phyloP scores from a whole-genome alignment of 2,797 vertebrate species.

The Eremophila alpestris region DNA sequence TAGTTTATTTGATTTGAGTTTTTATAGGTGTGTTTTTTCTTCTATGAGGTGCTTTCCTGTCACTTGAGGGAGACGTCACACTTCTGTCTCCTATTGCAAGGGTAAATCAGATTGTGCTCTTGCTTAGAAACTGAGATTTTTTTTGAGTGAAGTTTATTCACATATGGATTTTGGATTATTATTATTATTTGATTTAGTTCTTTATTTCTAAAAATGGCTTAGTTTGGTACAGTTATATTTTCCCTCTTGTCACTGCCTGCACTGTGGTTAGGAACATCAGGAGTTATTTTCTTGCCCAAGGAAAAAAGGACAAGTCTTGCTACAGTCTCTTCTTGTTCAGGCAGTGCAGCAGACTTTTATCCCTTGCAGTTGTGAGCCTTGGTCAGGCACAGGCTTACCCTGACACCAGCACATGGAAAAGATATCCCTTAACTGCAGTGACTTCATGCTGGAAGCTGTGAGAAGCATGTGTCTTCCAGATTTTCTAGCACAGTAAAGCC shows the following conservation, averaged over 20 bases:
- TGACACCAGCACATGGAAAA: neutral
- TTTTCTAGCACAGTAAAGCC: neutral
- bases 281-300: neutral
- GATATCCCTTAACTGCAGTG: neutral
- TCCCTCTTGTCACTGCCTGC: neutral
- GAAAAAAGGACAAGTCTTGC: neutral
- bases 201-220: neutral
- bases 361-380: neutral
- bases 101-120: neutral
- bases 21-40: neutral
- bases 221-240: neutral
- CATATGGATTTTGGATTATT: neutral
- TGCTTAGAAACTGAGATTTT: neutral
- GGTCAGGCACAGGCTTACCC: neutral
- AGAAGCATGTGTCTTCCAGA: neutral
- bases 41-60: neutral
- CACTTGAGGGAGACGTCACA: neutral
- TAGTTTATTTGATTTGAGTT: neutral
- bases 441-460: neutral
- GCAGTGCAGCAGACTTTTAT: neutral
- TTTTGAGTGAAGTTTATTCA: neutral
- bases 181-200: neutral
- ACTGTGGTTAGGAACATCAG: neutral
- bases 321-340: neutral
- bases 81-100: neutral